Conservation (phyloP, 2,113 vertebrate genomes). For the Steatornis caripensis region DNA sequence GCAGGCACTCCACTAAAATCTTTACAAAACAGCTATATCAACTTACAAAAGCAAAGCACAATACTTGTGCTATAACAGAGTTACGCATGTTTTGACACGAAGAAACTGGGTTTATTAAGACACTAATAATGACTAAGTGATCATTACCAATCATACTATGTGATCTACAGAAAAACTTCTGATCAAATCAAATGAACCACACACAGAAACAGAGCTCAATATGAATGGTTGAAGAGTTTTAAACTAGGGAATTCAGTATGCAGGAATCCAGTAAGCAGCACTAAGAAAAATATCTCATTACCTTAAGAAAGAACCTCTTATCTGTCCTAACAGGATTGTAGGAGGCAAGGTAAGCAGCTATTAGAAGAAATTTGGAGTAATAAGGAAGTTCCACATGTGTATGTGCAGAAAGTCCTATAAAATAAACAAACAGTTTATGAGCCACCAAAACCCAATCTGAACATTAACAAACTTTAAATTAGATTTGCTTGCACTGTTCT, state of each 20-base stretch:
- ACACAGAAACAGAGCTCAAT: not conserved
- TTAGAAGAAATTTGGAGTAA: conserved; percentile 97
- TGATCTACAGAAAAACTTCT: not conserved
- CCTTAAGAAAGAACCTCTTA: conserved; percentile 96
- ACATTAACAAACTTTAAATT: not conserved
- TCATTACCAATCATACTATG: not conserved
- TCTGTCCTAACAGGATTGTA: conserved; percentile 96
- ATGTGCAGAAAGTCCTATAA: conserved; percentile 88
- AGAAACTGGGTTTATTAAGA: not conserved
- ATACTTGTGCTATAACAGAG: not conserved
- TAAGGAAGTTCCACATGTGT: conserved; percentile 93
- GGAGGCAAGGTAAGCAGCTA: conserved; percentile 94
- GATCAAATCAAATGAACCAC: not conserved
- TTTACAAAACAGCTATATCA: not conserved
- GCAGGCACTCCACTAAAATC: not conserved
- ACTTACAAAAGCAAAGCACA: not conserved
- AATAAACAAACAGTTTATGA: conserved; percentile 7
- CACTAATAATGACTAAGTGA: not conserved
- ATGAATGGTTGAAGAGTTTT: not conserved
- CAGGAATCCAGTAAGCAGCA: not conserved
- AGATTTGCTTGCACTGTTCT: not conserved
- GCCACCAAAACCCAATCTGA: not conserved
- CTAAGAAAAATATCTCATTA: conserved; percentile 40
- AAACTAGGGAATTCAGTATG: not conserved
- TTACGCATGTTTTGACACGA: not conserved